Evolutionary conservation across 2,888 invertebrate genomes (phyloP).

Genomic region (Limenitis camilla): DNA sequence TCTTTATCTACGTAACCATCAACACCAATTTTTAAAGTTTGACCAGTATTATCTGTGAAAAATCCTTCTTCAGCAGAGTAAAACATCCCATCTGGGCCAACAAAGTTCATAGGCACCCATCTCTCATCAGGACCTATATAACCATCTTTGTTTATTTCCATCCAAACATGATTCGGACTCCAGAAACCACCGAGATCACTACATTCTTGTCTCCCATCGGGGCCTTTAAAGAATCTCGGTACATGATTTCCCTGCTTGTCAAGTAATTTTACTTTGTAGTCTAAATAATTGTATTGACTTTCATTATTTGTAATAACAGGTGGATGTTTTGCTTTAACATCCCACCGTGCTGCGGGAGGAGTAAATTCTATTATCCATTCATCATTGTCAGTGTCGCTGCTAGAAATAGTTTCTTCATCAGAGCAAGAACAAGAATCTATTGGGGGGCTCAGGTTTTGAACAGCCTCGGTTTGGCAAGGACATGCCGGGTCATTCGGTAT

Average conservation of each 20-base stretch:
- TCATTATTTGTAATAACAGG: constrained; percentile 40
- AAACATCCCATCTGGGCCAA: constrained; percentile 57
- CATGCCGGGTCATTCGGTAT: constrained; percentile 58
- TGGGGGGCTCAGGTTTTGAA: constrained; percentile 34
- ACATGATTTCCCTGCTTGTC: constrained; percentile 61
- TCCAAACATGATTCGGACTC: constrained; percentile 49
- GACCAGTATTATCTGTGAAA: constrained; percentile 46
- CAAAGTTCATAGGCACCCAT: constrained; percentile 62
- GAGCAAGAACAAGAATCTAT: constrained; percentile 66
- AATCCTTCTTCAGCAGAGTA: constrained; percentile 59
- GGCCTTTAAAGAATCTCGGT: constrained; percentile 58
- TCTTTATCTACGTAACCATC: constrained; percentile 64
- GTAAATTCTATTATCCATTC: constrained; percentile 65
- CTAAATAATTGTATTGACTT: constrained; percentile 56
- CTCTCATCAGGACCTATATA: constrained; percentile 60
- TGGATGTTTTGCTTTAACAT: constrained; percentile 55
- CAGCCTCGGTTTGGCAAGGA: constrained; percentile 45
- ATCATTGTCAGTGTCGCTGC: constrained; percentile 61
- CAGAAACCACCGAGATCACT: constrained; percentile 67
- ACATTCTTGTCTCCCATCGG: constrained; percentile 59
- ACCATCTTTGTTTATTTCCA: constrained; percentile 65
- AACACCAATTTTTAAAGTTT: constrained; percentile 47
- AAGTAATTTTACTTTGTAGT: constrained; percentile 59
- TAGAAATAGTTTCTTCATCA: constrained; percentile 47
- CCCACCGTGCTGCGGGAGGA: constrained; percentile 56